Evolutionary conservation across 2,797 vertebrate species (phyloP).

Genomic region (Pelodytes ibericus): DNA sequence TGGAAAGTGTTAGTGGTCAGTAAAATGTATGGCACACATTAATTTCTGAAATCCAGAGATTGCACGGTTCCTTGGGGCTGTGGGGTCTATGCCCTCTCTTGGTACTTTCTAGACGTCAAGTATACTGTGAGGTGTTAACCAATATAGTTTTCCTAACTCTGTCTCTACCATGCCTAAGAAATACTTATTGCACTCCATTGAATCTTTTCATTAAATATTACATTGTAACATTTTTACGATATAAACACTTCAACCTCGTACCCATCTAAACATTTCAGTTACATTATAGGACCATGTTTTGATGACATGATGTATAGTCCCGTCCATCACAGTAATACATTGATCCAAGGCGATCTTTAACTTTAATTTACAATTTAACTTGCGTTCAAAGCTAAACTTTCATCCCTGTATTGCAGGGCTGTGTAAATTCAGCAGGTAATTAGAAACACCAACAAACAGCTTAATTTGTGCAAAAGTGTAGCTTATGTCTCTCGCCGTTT

Average conservation of each 20-base stretch:
- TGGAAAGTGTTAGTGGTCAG: no score
- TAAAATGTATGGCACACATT: no score
- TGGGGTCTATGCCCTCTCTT: no score
- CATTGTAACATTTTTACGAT: no score
- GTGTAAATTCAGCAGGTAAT: constrained; percentile 45
- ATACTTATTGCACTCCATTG: neutral
- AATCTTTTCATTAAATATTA: neutral
- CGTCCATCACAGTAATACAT: neutral
- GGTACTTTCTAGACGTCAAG: no score
- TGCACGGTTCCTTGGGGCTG: no score
- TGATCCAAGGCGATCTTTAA: constrained; percentile 27
- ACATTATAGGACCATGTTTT: neutral
- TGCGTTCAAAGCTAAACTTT: constrained; percentile 20
- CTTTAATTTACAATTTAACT: constrained; percentile 40
- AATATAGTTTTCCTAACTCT: no score
- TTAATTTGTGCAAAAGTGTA: constrained; percentile 41
- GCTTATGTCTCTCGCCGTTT: constrained; percentile 46
- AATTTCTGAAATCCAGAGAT: no score
- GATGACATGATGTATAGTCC: constrained; percentile 13
- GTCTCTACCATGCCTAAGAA: no score
- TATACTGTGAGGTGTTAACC: no score
- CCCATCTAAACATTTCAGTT: no score
- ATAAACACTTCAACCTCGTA: no score
- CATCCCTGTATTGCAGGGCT: constrained; percentile 30
- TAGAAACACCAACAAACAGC: constrained; percentile 56